phyloP scores from a whole-genome alignment of 2,113 vertebrate genomes.

The Erythrocebus patas region DNA sequence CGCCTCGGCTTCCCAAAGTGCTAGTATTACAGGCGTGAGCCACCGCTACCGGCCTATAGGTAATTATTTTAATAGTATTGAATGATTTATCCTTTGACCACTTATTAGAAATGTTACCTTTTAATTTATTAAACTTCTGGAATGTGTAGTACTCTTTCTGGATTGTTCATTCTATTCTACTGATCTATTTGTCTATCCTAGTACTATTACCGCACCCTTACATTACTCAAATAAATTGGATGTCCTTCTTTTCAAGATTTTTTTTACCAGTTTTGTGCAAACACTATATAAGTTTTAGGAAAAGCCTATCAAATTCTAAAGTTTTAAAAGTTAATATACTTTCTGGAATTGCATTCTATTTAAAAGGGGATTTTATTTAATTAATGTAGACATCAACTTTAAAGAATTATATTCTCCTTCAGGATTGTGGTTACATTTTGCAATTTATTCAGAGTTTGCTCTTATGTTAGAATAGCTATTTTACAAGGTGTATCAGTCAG shows the following conservation, averaged over 20 bases:
- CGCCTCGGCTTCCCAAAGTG: too few species aligned
- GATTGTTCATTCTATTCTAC: neutral
- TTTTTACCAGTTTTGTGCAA: constrained; percentile 7
- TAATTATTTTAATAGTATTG: neutral
- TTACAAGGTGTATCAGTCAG: neutral
- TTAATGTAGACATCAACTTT: constrained; percentile 15
- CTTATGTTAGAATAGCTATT: neutral
- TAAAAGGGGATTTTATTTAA: neutral
- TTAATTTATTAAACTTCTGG: neutral
- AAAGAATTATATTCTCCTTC: neutral
- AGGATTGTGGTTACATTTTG: neutral
- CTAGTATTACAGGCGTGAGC: too few species aligned
- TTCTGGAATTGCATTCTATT: neutral
- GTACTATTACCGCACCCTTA: neutral
- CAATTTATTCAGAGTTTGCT: neutral
- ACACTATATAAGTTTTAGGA: neutral
- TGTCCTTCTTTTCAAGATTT: neutral
- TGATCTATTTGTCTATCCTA: neutral
- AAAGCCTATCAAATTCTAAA: neutral
- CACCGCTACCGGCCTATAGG: neutral
- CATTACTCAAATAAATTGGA: neutral
- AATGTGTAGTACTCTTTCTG: neutral
- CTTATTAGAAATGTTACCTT: neutral
- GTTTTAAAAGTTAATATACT: neutral
- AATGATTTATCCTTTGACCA: neutral